A percentile compares a stretch with the other conserved stretches of the same genome.
Evolutionary conservation across 2,797 vertebrate species (phyloP).

Genomic region (Nannoperca obscura): DNA sequence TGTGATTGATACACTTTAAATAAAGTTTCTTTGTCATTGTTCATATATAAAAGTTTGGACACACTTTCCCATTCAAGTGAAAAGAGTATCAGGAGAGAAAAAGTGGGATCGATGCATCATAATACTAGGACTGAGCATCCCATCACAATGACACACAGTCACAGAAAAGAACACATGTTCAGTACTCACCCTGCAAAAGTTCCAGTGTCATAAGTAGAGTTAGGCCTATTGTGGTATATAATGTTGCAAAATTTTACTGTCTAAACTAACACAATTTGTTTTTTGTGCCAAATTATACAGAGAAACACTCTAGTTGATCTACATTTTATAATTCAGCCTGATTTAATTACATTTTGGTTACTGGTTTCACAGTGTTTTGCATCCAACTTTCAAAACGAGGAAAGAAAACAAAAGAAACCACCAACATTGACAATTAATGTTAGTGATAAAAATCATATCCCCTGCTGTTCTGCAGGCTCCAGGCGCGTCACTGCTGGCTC

Average conservation of each 20-base stretch:
- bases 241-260: neutral
- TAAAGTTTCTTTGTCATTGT: neutral
- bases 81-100: neutral
- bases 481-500: slow-evolving; percentile 88
- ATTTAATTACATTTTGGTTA: slow-evolving; percentile 4
- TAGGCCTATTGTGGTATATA: neutral
- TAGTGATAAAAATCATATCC: neutral
- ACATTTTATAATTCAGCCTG: neutral
- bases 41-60: neutral
- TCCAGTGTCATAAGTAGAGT: neutral
- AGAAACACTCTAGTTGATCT: neutral
- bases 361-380: neutral
- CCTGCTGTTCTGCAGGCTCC: slow-evolving; percentile 83
- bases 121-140: neutral
- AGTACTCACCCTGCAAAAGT: neutral
- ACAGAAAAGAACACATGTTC: neutral
- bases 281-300: neutral
- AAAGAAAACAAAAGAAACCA: neutral
- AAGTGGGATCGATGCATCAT: neutral
- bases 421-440: neutral
- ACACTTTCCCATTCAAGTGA: no score
- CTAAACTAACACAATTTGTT: neutral
- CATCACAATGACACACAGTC: neutral
- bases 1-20: neutral
- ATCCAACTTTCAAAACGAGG: neutral